phyloP scores from a whole-genome alignment of 2,888 invertebrate species.

The Ochlodes sylvanus region DNA sequence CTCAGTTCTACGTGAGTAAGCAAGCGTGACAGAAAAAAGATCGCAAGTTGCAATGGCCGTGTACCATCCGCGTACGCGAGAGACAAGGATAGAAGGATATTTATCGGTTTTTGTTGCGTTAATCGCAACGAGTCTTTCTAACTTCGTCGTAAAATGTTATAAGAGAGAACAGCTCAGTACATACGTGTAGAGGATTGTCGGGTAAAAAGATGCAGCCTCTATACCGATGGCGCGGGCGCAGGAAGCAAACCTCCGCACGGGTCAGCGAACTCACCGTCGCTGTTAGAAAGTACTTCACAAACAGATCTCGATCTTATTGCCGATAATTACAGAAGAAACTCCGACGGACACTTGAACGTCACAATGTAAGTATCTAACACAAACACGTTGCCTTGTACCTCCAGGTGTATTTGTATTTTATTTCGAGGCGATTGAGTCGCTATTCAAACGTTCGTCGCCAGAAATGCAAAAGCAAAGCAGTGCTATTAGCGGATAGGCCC shows the following conservation, averaged over 20 bases:
- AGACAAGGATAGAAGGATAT: conserved; percentile 41
- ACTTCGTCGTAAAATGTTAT: conserved; percentile 51
- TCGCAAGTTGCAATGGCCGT: background rate
- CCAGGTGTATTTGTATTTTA: conserved; percentile 46
- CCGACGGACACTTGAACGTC: conserved; percentile 38
- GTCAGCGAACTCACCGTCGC: conserved; percentile 66
- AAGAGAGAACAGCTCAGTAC: conserved; percentile 48
- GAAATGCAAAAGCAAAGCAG: conserved; percentile 60
- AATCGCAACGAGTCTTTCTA: conserved; percentile 47
- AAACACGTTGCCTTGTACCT: conserved; percentile 61
- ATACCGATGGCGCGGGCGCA: conserved; percentile 60
- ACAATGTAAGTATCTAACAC: conserved; percentile 64
- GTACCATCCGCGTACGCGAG: conserved; percentile 32
- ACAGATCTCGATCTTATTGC: conserved; percentile 42
- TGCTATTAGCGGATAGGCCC: conserved; percentile 63
- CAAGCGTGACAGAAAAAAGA: conserved; percentile 27
- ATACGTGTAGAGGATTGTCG: conserved; percentile 42
- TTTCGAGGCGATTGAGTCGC: conserved; percentile 34
- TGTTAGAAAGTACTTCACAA: conserved; percentile 53
- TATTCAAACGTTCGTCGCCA: conserved; percentile 21
- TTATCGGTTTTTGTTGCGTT: conserved; percentile 45
- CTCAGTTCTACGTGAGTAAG: conserved; percentile 27
- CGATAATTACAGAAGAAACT: conserved; percentile 14
- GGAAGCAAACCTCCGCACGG: conserved; percentile 64
- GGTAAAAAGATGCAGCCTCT: conserved; percentile 54